These are phyloP conservation scores for Seriola quinqueradiata DNA, from an alignment of 2,113 vertebrate species.

Conservation along the genomic window DNA sequence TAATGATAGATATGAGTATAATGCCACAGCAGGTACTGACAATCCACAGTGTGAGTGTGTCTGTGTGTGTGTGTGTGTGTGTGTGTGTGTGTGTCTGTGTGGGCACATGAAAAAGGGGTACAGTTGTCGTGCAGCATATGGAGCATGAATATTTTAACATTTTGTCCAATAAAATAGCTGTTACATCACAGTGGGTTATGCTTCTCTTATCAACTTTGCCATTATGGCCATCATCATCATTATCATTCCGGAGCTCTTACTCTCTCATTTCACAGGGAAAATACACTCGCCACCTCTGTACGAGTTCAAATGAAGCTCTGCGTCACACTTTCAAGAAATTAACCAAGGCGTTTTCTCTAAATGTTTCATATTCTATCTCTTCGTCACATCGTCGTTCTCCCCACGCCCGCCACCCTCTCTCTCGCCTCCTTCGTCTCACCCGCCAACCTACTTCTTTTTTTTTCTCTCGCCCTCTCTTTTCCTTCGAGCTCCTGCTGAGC, in stretches of 20 bases:
- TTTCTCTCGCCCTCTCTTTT: conserved; percentile 30
- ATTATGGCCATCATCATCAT: conserved; percentile 43
- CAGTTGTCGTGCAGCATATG: conserved; percentile 43
- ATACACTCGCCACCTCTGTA: conserved; percentile 42
- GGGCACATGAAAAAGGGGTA: conserved; percentile 1
- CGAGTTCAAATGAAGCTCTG: conserved; percentile 40
- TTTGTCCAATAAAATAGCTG: conserved; percentile 46
- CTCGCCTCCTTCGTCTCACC: conserved; percentile 32
- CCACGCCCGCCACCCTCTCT: conserved; percentile 16
- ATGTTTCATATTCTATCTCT: conserved; percentile 63
- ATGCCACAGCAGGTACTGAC: conserved; percentile 53
- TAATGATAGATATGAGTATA: conserved; percentile 59
- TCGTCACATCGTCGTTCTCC: conserved; percentile 33
- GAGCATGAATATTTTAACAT: conserved; percentile 66
- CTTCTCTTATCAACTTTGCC: conserved; percentile 40
- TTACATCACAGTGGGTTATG: conserved; percentile 35
- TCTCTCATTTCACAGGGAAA: conserved; percentile 31
- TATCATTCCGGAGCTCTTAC: conserved; percentile 11
- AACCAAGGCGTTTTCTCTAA: conserved; percentile 39
- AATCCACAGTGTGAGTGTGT: conserved; percentile 6
- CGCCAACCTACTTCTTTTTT: conserved; percentile 17
- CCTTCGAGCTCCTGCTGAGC: conserved; percentile 60
- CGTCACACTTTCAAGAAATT: conserved; percentile 42
- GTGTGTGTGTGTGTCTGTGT: neutral
- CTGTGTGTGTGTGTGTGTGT: conserved; percentile 2